Conservation (phyloP, 2,888 invertebrate species). For the Drosophila monieri region DNA sequence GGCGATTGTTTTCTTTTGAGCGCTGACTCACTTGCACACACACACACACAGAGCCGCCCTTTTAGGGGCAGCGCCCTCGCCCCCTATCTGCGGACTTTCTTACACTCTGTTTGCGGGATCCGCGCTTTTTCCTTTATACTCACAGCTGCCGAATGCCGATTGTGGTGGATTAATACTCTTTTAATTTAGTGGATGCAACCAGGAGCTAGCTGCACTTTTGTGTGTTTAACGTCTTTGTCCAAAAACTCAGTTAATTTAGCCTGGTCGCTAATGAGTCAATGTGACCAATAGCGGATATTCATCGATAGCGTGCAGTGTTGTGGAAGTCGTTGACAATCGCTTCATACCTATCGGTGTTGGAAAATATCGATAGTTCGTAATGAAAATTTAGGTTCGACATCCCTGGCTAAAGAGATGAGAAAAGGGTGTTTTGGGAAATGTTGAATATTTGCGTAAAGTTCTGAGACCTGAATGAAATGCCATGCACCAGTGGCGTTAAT, state of each 20-base stretch:
- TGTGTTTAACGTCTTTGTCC: conserved; percentile 15
- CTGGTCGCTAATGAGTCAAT: background rate
- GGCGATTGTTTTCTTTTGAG: conserved; percentile 45
- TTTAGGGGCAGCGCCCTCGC: conserved; percentile 11
- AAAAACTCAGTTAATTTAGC: background rate
- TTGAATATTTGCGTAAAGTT: conserved; percentile 73
- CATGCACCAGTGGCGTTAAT: conserved; percentile 63
- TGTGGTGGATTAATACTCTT: conserved; percentile 33
- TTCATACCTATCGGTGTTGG: no score
- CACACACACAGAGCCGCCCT: conserved; percentile 2
- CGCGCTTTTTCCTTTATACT: conserved; percentile 35
- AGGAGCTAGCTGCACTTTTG: conserved; percentile 30
- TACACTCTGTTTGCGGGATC: background rate
- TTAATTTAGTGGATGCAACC: conserved; percentile 17
- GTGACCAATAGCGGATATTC: background rate
- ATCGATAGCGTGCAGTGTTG: no score
- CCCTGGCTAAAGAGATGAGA: no score
- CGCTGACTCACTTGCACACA: conserved; percentile 65
- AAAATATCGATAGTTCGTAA: no score
- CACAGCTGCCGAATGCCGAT: conserved; percentile 54
- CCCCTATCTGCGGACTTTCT: background rate
- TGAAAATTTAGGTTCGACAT: no score
- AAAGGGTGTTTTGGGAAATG: conserved; percentile 74
- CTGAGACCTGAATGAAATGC: conserved; percentile 55
- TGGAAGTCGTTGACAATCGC: no score